A percentile compares a stretch with the other conserved stretches of the same genome.
Conservation (phyloP, 2,113 vertebrate species). For the Thunnus thynnus region DNA sequence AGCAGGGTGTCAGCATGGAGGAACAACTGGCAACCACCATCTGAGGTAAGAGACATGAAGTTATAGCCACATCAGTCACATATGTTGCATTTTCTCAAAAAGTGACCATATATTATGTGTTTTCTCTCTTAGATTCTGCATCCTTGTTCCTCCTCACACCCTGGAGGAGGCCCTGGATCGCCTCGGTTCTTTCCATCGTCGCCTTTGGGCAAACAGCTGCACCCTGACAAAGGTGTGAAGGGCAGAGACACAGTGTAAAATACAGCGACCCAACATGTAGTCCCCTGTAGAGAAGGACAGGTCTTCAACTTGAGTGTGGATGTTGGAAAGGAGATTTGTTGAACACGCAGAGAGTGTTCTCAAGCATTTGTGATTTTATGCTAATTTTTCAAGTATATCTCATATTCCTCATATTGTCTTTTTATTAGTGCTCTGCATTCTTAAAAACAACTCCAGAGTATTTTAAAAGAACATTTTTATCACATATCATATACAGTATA, state of each 20-base stretch:
- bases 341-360: no score
- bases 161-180: constrained; percentile 65
- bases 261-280: neutral
- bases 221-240: neutral
- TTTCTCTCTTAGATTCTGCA: constrained; percentile 54
- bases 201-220: constrained; percentile 23
- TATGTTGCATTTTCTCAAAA: neutral
- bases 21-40: constrained; percentile 26
- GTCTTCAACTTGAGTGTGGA: no score
- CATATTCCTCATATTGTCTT: no score
- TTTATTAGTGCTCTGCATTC: no score
- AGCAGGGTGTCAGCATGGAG: constrained; percentile 36
- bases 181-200: constrained; percentile 69
- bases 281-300: no score
- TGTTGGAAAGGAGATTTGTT: no score
- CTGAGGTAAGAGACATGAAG: constrained; percentile 62
- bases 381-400: no score
- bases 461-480: no score
- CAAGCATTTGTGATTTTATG: no score
- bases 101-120: neutral
- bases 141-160: constrained; percentile 55
- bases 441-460: no score
- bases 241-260: neutral
- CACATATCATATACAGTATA: no score
- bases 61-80: neutral